Evolutionary conservation across 2,797 vertebrate genomes (phyloP).

Genomic region (Darevskia nairensis): DNA sequence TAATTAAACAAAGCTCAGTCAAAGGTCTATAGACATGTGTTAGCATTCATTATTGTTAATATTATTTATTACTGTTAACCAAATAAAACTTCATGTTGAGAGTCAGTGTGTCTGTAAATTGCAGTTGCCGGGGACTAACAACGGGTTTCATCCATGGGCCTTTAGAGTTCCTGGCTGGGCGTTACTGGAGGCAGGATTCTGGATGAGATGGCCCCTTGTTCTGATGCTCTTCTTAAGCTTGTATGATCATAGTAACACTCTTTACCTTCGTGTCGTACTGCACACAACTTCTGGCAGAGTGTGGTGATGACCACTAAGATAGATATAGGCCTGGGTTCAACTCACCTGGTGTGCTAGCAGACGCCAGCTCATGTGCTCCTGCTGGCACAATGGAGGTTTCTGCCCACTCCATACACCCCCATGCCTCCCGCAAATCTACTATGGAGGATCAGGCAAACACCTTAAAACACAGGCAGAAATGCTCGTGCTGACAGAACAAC

Average conservation of each 20-base stretch:
- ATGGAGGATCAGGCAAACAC: too few relatives aligned
- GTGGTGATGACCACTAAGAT: background rate
- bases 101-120: background rate
- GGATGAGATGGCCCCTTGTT: background rate
- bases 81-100: background rate
- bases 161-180: background rate
- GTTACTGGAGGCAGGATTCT: background rate
- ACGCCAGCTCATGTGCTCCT: background rate
- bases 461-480: too few relatives aligned
- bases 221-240: background rate
- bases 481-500: too few relatives aligned
- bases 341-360: too few relatives aligned
- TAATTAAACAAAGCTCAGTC: background rate
- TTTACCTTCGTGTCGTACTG: background rate
- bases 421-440: too few relatives aligned
- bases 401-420: too few relatives aligned
- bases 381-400: too few relatives aligned
- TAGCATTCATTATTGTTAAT: background rate
- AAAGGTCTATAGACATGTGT: background rate
- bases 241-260: background rate
- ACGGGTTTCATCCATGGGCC: background rate
- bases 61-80: background rate
- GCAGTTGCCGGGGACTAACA: background rate
- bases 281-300: slow-evolving; percentile 24
- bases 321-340: too few relatives aligned